Evolutionary conservation across 2,888 invertebrate genomes (phyloP).

Genomic region (Agrochola lychnidis): DNA sequence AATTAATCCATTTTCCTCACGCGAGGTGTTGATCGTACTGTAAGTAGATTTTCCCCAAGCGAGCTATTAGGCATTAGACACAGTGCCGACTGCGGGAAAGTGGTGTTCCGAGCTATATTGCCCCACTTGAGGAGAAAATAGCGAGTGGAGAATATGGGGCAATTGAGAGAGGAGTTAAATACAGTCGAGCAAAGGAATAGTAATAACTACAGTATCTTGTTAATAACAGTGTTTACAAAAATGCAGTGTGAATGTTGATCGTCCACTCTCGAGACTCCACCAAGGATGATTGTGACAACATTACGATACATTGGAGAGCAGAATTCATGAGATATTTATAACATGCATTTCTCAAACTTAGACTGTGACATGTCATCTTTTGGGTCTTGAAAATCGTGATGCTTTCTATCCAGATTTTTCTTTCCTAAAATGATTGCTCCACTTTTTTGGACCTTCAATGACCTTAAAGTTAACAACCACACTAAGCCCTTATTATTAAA

Average conservation of each 20-base stretch:
- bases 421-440: background rate
- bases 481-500: background rate
- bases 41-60: constrained; percentile 24
- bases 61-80: constrained; percentile 35
- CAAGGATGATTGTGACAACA: background rate
- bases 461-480: background rate
- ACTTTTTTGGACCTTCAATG: background rate
- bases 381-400: background rate
- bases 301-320: background rate
- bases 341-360: background rate
- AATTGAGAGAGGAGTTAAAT: constrained; percentile 7
- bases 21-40: constrained; percentile 4
- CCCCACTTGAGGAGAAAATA: constrained; percentile 47
- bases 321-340: background rate
- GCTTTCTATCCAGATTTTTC: background rate
- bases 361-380: background rate
- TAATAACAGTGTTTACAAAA: constrained; percentile 15
- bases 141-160: constrained; percentile 35
- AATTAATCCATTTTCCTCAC: background rate
- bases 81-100: constrained; percentile 50
- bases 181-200: constrained; percentile 1
- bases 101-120: constrained; percentile 22
- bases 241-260: constrained; percentile 13
- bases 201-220: background rate
- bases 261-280: background rate